Percentiles rank a stretch among this genome's conserved stretches.
These are phyloP conservation scores for Rhinolophus sinicus DNA, from an alignment of 2,113 vertebrate genomes.

Conservation along the genomic window DNA sequence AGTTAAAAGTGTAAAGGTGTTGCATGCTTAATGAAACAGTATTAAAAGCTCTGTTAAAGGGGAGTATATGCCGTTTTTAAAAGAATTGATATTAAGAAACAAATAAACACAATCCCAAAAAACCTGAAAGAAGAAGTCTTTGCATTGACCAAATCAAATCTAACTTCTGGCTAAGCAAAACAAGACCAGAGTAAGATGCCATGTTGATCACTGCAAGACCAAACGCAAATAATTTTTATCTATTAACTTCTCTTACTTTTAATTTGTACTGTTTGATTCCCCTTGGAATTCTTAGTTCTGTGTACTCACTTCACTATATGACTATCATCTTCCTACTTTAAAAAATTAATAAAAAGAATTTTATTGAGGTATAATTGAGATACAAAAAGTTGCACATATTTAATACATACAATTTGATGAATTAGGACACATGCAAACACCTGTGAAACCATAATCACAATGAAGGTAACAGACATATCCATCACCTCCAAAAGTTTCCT, in stretches of 20 bases:
- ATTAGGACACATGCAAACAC: background rate
- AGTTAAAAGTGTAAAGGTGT: background rate
- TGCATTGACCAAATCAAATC: background rate
- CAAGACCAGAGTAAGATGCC: rapidly evolving
- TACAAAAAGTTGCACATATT: background rate
- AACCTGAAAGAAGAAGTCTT: background rate
- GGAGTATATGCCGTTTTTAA: background rate
- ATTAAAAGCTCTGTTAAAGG: background rate
- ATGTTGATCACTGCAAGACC: background rate
- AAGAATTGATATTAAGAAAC: background rate
- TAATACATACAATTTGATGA: background rate
- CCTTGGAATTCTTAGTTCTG: background rate
- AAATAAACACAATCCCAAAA: background rate
- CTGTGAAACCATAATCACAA: background rate
- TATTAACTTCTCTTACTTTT: background rate
- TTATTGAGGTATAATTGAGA: background rate
- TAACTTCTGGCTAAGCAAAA: background rate
- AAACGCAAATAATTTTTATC: background rate
- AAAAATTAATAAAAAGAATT: background rate
- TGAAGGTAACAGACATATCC: background rate
- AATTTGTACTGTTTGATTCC: background rate
- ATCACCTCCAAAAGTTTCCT: background rate
- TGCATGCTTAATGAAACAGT: background rate
- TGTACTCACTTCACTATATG: background rate
- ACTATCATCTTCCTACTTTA: background rate